Conservation (phyloP, 2,888 invertebrate species). For the Parnassius glacialis region DNA sequence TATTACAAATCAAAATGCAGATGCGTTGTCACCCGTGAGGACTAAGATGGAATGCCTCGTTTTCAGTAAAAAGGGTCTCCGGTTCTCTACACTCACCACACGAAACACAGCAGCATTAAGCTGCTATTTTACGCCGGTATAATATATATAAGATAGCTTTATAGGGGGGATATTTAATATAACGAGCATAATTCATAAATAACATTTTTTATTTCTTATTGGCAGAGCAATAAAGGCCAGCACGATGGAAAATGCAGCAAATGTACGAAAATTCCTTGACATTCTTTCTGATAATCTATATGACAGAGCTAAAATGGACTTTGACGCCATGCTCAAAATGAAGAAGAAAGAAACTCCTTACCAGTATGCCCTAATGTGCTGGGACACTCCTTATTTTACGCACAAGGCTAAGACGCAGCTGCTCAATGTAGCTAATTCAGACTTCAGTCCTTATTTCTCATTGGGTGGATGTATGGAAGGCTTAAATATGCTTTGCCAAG, state of each 20-base stretch:
- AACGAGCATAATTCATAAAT: too few species aligned
- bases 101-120: too few species aligned
- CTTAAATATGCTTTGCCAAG: constrained; percentile 91
- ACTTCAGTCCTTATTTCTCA: constrained; percentile 93
- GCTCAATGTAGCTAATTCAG: constrained; percentile 85
- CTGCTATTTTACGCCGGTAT: too few species aligned
- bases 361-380: constrained; percentile 77
- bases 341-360: constrained; percentile 77
- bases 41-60: too few species aligned
- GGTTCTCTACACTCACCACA: too few species aligned
- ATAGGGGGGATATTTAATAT: too few species aligned
- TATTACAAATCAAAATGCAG: too few species aligned
- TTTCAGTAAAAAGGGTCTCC: too few species aligned
- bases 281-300: constrained; percentile 86
- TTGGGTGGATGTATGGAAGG: constrained; percentile 98
- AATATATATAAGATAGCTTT: too few species aligned
- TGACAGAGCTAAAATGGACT: constrained; percentile 87
- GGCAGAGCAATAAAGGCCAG: constrained; percentile 92
- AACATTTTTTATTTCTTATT: constrained; percentile 14
- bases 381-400: constrained; percentile 95
- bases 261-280: constrained; percentile 90
- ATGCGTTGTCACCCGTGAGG: too few species aligned
- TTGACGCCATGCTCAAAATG: constrained; percentile 87
- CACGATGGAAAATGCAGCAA: constrained; percentile 89
- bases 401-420: constrained; percentile 86